Base-by-base conservation (phyloP, 1,140 invertebrate species). In the Dendrolimus punctatus region DNA sequence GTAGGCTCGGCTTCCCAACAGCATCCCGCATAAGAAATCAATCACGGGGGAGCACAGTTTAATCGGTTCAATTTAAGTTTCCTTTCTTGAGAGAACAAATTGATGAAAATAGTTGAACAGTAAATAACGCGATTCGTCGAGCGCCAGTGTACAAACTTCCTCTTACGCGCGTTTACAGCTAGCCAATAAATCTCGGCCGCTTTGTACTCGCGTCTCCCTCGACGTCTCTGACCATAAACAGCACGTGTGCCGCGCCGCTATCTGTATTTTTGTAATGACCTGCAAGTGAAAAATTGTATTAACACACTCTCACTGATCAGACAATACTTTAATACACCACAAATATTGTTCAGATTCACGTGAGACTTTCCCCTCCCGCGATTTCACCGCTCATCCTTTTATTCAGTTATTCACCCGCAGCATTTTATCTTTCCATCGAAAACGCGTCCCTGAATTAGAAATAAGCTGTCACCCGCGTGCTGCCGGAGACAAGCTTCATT, bases 21-120 rank as follows among this genome's bases (percentile, higher is more conserved):
- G 43, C 57, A 57, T 67, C 57, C 46, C 59, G 52, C 63, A 50
- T 62, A 57, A 72, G 76, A 62, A 84, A 81, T 85, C 82, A 83
- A 83, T 85, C 81, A 81, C 76, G 67, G 48, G 64, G 61, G 62
- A 50, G 67, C 56, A 55, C 62, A 62, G 57, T 76, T 78, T 82
- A 80, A 80, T 76, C 71, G 73, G 62, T 71, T 61, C 73, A 83
- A 82, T 79, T 85, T 80, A 79, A 81, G 75, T 79, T 85, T 73
- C 73, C 68, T 75, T 73, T 74, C 65, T 67, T 69, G 55, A 71
- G 68, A 61, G 57, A 71, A 76, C 69, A 73, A 77, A 73, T 73
- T 75, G 71, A 72, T 69, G 71, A 63, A 71, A 78, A 80, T 78
- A 76, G 67, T 74, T 73, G 69, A 74, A 78, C 68, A 71, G 77